These are phyloP conservation scores for Cydia amplana DNA, from an alignment of 1,140 invertebrate genomes.

Conservation along the genomic window DNA sequence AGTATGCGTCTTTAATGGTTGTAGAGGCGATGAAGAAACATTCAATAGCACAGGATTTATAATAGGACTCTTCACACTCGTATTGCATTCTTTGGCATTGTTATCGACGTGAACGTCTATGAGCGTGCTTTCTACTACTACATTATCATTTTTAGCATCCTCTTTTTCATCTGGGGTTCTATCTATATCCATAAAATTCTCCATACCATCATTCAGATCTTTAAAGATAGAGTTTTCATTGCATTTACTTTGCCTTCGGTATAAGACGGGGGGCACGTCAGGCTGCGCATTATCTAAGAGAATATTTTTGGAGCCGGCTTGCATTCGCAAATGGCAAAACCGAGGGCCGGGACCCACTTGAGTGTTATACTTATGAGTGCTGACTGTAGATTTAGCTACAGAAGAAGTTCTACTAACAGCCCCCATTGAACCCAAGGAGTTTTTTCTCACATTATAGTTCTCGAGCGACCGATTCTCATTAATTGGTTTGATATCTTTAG, in stretches of 20 bases:
- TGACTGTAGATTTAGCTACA: constrained; percentile 71
- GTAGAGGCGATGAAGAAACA: constrained; percentile 69
- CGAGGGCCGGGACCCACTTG: constrained; percentile 82
- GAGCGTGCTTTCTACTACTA: constrained; percentile 71
- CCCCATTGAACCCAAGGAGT: constrained; percentile 74
- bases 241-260: constrained; percentile 80
- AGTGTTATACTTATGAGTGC: constrained; percentile 72
- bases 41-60: constrained; percentile 71
- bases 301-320: constrained; percentile 88
- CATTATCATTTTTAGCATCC: constrained; percentile 56
- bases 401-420: constrained; percentile 75
- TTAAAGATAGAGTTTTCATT: constrained; percentile 73
- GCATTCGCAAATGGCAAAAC: constrained; percentile 86
- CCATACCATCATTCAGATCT: constrained; percentile 66
- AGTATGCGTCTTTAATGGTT: constrained; percentile 70
- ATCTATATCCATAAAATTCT: constrained; percentile 67
- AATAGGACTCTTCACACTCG: constrained; percentile 48
- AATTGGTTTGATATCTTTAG: constrained; percentile 45
- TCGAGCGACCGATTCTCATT: constrained; percentile 50
- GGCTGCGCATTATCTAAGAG: constrained; percentile 87
- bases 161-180: constrained; percentile 60
- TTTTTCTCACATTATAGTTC: constrained; percentile 57
- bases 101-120: constrained; percentile 73
- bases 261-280: constrained; percentile 84
- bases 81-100: constrained; percentile 61